Evolutionary conservation across 2,888 invertebrate species (phyloP).

Genomic region (Gryllus longicercus): DNA sequence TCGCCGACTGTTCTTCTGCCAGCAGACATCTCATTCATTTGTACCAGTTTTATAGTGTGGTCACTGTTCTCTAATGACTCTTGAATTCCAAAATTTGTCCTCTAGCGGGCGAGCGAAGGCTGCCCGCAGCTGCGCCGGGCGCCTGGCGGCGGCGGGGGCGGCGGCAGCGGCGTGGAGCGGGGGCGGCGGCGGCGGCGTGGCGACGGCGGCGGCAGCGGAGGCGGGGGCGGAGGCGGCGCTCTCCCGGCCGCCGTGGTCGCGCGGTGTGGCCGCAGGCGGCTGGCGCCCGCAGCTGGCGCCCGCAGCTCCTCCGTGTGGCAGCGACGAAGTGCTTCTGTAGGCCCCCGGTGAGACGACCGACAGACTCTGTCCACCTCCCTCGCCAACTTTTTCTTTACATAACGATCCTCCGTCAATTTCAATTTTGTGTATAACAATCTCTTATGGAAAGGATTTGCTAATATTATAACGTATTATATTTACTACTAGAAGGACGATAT

Average conservation of each 20-base stretch:
- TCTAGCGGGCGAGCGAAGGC: too few species aligned
- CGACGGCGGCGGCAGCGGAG: too few species aligned
- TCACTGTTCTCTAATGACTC: background rate
- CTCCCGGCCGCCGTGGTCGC: background rate
- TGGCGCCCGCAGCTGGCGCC: background rate
- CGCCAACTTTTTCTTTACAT: background rate
- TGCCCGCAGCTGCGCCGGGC: too few species aligned
- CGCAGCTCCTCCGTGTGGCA: background rate
- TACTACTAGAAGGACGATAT: background rate
- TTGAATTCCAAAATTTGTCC: too few species aligned
- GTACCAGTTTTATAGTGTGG: constrained; percentile 3
- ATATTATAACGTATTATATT: background rate
- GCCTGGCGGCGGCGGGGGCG: too few species aligned
- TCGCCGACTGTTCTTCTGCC: background rate
- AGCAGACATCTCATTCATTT: background rate
- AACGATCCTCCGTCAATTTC: background rate
- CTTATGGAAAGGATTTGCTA: constrained; percentile 17
- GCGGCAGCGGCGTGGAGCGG: too few species aligned
- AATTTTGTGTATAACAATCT: background rate
- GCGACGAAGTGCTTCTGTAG: constrained; percentile 1
- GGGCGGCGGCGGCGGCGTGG: too few species aligned
- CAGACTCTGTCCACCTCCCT: constrained; percentile 1
- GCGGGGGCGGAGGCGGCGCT: too few species aligned
- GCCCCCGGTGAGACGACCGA: constrained; percentile 17
- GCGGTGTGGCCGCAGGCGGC: background rate